Conservation (phyloP, 2,888 invertebrate species). For the Trichacis sp. region DNA sequence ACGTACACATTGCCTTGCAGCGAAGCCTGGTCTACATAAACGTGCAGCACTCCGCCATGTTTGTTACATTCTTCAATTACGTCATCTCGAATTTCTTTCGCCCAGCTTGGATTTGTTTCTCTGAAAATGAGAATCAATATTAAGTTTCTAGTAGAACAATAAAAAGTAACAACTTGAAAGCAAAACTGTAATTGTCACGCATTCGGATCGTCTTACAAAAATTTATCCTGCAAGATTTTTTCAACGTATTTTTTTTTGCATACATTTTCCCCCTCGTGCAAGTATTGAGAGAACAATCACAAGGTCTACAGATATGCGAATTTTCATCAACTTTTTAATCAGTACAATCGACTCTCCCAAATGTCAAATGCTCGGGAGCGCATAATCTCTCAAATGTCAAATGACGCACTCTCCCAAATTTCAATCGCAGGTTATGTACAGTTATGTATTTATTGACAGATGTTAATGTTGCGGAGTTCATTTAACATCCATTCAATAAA, state of each 20-base stretch:
- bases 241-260: conserved; percentile 53
- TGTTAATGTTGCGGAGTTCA: too few species aligned
- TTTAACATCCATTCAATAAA: too few species aligned
- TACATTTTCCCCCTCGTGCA: conserved; percentile 57
- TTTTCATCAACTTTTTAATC: too few species aligned
- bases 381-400: too few species aligned
- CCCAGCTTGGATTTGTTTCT: conserved; percentile 86
- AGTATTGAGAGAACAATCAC: conserved; percentile 42
- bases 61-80: conserved; percentile 98
- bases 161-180: too few species aligned
- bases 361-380: too few species aligned
- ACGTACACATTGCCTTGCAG: conserved; percentile 98
- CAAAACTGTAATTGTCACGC: neutral
- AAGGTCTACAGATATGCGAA: conserved; percentile 61
- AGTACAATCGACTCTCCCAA: too few species aligned
- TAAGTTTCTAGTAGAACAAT: neutral
- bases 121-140: conserved; percentile 68
- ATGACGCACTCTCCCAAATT: too few species aligned
- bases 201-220: neutral
- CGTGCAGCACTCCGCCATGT: conserved; percentile 96
- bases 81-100: conserved; percentile 94
- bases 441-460: too few species aligned
- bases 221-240: conserved; percentile 5
- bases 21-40: conserved; percentile 94
- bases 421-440: too few species aligned